phyloP scores from a whole-genome alignment of 2,888 invertebrate species.

The Beris morrisii region DNA sequence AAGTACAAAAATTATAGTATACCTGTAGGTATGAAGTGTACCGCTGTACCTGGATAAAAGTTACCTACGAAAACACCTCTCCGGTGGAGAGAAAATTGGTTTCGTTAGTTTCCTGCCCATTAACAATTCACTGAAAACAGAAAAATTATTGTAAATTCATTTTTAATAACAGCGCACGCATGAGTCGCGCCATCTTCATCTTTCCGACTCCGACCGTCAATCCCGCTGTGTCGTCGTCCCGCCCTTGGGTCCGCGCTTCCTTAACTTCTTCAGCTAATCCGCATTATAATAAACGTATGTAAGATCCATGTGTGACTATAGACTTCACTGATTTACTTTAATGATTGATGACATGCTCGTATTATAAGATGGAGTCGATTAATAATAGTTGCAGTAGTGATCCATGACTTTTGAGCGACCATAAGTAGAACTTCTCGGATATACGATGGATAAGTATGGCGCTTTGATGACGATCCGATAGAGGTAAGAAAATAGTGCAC shows the following conservation, averaged over 20 bases:
- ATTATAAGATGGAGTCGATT: slow-evolving; percentile 40
- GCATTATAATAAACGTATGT: neutral
- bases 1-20: too few species aligned
- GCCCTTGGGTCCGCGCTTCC: too few species aligned
- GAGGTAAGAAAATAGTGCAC: neutral
- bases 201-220: too few species aligned
- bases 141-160: slow-evolving; percentile 38
- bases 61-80: too few species aligned
- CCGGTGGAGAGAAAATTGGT: slow-evolving; percentile 33
- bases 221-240: too few species aligned
- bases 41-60: too few species aligned
- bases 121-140: slow-evolving; percentile 31
- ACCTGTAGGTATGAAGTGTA: too few species aligned
- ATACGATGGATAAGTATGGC: slow-evolving; percentile 18
- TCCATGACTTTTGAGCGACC: slow-evolving; percentile 29
- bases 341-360: slow-evolving; percentile 41
- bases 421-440: neutral
- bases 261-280: slow-evolving; percentile 5
- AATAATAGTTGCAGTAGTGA: slow-evolving; percentile 36
- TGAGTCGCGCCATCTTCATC: slow-evolving; percentile 41
- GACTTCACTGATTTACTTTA: slow-evolving; percentile 35
- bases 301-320: neutral
- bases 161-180: slow-evolving; percentile 39
- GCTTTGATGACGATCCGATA: slow-evolving; percentile 4
- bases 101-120: slow-evolving; percentile 31